These are phyloP conservation scores for Linnaemya tessellans DNA, from an alignment of 2,888 invertebrate genomes.

Conservation along the genomic window DNA sequence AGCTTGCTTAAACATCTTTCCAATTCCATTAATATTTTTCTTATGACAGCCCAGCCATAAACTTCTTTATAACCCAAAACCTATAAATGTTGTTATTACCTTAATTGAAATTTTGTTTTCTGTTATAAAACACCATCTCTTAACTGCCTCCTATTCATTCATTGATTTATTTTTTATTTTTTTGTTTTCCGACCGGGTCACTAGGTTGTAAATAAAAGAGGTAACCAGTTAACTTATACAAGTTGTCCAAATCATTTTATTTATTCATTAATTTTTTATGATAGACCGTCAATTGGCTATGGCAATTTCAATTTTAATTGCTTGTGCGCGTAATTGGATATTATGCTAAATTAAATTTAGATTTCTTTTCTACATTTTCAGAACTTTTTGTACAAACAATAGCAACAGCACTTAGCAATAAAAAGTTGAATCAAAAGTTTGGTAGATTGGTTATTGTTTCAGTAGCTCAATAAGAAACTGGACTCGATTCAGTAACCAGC, in stretches of 20 bases:
- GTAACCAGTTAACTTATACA: background rate
- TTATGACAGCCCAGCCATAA: constrained; percentile 50
- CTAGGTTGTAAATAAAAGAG: constrained; percentile 22
- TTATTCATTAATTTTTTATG: constrained; percentile 68
- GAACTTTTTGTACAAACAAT: constrained; percentile 25
- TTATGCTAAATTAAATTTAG: constrained; percentile 66
- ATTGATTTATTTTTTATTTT: too few species aligned
- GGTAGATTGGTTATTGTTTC: too few species aligned
- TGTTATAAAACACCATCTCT: constrained; percentile 27
- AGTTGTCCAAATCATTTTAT: constrained; percentile 36
- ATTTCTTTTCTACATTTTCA: constrained; percentile 21
- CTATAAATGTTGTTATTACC: constrained; percentile 69
- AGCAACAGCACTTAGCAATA: background rate
- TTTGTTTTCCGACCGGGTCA: constrained; percentile 18
- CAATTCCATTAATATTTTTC: constrained; percentile 41
- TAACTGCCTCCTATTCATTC: background rate
- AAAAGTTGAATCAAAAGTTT: background rate
- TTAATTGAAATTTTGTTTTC: constrained; percentile 62
- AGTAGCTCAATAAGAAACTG: too few species aligned
- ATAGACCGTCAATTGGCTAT: constrained; percentile 64
- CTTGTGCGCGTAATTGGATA: constrained; percentile 67
- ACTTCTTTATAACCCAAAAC: constrained; percentile 66
- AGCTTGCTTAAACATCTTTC: constrained; percentile 38
- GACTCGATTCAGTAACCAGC: background rate
- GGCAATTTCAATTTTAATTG: constrained; percentile 71